Evolutionary conservation across 2,888 invertebrate species (phyloP), one percentile per base, ranked within the genome.

Genomic region (Cantharis rustica): DNA sequence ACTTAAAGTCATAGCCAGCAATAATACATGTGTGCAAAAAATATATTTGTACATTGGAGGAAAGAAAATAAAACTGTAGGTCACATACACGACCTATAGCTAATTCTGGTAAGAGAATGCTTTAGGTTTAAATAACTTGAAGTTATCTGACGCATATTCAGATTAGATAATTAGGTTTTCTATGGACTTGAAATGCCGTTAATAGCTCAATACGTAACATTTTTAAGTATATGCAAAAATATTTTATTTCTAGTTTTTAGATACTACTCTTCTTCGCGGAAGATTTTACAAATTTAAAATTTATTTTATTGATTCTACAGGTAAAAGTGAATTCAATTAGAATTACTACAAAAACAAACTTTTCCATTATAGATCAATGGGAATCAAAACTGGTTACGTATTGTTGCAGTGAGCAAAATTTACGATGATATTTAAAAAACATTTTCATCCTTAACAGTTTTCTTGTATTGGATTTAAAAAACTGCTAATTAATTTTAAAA

Each of bases 71-170:
- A 66, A 66, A 66, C 16, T 47, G n/a, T 47, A 68, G 66, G 64
- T 72, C 72, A 68, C 64, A 68, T 27, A 66, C 66, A 61, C 66
- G 72, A 72, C 72, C 72, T 72, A 66, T 66, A 31, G 72, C 72
- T 72, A 72, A 72, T 47, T 72, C 66, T 31, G 68, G 72, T 66
- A 23, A 20, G 16, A 68, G 71, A 72, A 66, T 66, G 64, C 20
- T 17, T 66, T 66, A 15, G 64, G 64, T 66, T 27, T 23, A 23
- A 66, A 66, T 66, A 23, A n/a, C 64, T 66, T 7, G 47, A 47
- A 47, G 63, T 63, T 63, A 64, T 64, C 64, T 64, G 64, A 64
- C 64, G 20, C n/a, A 66, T n/a, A 47, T 47, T 47, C n/a, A 47
- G 47, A 47, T 47, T 47, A 47, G 47, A 47, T 47, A n/a, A 47